Evolutionary conservation across 2,888 invertebrate species (phyloP).

Genomic region (Tinea pellionella): DNA sequence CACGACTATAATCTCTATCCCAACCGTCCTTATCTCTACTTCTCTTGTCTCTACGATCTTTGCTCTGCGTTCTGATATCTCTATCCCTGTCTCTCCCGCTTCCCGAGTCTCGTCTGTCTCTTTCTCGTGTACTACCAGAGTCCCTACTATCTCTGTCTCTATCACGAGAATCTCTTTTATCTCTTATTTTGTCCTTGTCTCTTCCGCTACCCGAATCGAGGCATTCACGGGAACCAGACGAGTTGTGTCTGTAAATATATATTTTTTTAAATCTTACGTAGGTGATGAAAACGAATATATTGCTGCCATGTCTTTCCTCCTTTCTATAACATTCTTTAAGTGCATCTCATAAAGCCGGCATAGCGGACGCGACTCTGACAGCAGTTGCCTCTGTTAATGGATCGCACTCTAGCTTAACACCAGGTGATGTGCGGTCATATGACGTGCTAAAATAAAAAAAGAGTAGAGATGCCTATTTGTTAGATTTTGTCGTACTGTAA

Average conservation of each 20-base stretch:
- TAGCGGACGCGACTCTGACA: too few relatives aligned
- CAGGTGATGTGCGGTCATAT: too few relatives aligned
- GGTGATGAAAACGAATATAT: too few relatives aligned
- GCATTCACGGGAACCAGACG: constrained; percentile 59
- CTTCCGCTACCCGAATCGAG: constrained; percentile 63
- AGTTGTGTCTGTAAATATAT: constrained; percentile 46
- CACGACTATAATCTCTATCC: constrained; percentile 56
- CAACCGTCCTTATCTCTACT: constrained; percentile 50
- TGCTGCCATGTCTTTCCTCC: too few relatives aligned
- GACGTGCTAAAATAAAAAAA: too few relatives aligned
- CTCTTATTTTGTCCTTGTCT: constrained; percentile 52
- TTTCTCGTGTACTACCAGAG: constrained; percentile 32
- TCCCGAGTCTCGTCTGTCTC: constrained; percentile 51
- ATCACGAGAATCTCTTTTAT: constrained; percentile 49
- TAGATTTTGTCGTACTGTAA: too few relatives aligned
- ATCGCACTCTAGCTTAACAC: too few relatives aligned
- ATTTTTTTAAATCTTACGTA: too few relatives aligned
- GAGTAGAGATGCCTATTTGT: too few relatives aligned
- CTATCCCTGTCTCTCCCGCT: constrained; percentile 47
- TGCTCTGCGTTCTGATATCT: constrained; percentile 19
- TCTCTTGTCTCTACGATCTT: constrained; percentile 27
- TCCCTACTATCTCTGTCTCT: constrained; percentile 52
- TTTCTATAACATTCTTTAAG: too few relatives aligned
- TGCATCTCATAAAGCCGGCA: too few relatives aligned
- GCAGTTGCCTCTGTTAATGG: too few relatives aligned